phyloP scores from a whole-genome alignment of 2,113 vertebrate species.

The Ictidomys tridecemlineatus region DNA sequence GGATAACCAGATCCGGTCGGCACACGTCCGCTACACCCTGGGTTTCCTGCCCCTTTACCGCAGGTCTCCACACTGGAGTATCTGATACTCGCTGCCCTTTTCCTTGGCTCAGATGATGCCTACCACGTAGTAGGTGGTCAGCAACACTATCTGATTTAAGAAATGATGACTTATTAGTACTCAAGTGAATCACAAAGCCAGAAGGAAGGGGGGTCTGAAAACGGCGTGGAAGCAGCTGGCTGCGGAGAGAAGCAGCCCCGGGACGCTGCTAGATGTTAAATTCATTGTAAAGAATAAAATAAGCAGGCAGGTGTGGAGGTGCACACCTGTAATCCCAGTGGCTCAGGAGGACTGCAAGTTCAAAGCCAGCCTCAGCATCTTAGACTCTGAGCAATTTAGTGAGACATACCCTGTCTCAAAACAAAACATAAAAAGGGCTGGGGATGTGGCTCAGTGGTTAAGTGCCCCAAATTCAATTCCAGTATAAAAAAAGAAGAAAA shows the following conservation, averaged over 20 bases:
- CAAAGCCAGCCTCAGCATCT: no score
- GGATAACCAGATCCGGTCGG: rapidly evolving
- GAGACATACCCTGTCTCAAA: no score
- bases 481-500: neutral
- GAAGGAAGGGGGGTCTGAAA: no score
- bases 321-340: neutral
- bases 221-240: neutral
- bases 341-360: no score
- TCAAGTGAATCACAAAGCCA: neutral
- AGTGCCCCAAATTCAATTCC: neutral
- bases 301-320: no score
- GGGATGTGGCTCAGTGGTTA: no score
- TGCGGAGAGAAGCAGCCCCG: neutral
- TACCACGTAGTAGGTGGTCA: neutral
- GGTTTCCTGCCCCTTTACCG: neutral
- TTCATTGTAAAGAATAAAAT: neutral
- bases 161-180: neutral
- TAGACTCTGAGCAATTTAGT: no score
- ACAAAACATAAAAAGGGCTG: no score
- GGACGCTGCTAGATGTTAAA: neutral
- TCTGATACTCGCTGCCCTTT: neutral
- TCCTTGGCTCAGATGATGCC: neutral
- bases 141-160: neutral
- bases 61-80: neutral
- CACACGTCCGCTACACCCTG: neutral